These are phyloP conservation scores for Drosophila merina DNA, from an alignment of 2,888 invertebrate species.

Conservation along the genomic window DNA sequence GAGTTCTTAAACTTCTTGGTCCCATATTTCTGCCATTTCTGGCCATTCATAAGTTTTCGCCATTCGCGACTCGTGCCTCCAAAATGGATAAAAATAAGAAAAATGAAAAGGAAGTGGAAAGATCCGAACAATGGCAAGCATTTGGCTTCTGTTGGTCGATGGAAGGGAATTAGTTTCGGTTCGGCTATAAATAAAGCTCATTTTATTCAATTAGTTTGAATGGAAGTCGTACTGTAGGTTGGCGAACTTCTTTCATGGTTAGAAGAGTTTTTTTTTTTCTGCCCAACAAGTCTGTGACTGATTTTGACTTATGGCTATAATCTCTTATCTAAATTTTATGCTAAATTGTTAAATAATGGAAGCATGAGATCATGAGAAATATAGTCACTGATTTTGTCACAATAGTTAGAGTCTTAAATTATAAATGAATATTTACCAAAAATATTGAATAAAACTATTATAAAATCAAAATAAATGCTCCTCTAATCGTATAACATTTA, in stretches of 20 bases:
- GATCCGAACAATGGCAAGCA: slow-evolving; percentile 31
- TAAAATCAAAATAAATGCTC: slow-evolving; percentile 20
- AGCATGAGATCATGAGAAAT: background rate
- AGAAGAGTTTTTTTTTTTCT: background rate
- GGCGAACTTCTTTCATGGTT: slow-evolving; percentile 3
- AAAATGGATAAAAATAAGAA: background rate
- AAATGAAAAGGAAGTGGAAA: slow-evolving; percentile 34
- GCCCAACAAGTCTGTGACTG: background rate
- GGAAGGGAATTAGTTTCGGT: slow-evolving; percentile 39
- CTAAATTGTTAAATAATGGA: background rate
- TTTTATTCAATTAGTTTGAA: slow-evolving; percentile 41
- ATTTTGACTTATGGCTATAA: background rate
- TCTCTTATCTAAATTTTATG: slow-evolving; percentile 1
- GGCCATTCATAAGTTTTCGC: slow-evolving; percentile 42
- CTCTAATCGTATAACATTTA: slow-evolving; percentile 24
- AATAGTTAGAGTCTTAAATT: background rate
- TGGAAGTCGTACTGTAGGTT: slow-evolving; percentile 19
- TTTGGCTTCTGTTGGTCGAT: slow-evolving; percentile 35
- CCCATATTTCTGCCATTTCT: slow-evolving; percentile 19
- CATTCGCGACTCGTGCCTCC: slow-evolving; percentile 37
- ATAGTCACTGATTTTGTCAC: background rate
- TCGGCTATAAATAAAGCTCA: slow-evolving; percentile 34
- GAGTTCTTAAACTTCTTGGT: slow-evolving; percentile 17
- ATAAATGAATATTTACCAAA: background rate
- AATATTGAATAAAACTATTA: background rate